A percentile compares a stretch with the other conserved stretches of the same genome.
Evolutionary conservation across 2,888 invertebrate species (phyloP).

Genomic region (Agapostemon virescens): DNA sequence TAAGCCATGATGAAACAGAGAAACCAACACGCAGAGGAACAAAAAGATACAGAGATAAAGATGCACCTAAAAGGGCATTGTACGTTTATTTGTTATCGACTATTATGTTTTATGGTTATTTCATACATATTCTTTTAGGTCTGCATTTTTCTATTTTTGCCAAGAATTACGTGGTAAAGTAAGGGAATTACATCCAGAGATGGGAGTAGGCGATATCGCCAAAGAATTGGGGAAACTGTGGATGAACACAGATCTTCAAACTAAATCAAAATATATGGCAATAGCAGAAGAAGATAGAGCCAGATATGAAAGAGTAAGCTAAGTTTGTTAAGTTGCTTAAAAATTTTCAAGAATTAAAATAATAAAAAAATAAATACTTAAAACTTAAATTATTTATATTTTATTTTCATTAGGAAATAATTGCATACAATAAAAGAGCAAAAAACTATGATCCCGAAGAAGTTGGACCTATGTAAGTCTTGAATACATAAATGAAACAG

Average conservation of each 20-base stretch:
- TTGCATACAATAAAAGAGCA: slow-evolving; percentile 67
- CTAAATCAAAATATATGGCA: slow-evolving; percentile 94
- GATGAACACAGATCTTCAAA: slow-evolving; percentile 92
- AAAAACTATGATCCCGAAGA: slow-evolving; percentile 68
- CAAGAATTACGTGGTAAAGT: slow-evolving; percentile 98
- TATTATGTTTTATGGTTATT: neutral
- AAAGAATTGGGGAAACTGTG: slow-evolving; percentile 97
- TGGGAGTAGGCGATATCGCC: slow-evolving; percentile 97
- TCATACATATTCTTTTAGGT: slow-evolving; percentile 82
- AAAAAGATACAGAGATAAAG: slow-evolving; percentile 67
- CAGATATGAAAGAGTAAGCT: slow-evolving; percentile 94
- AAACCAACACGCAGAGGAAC: slow-evolving; percentile 68
- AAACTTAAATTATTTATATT: neutral
- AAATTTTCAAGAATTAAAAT: neutral
- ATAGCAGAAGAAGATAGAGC: slow-evolving; percentile 97
- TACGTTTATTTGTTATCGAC: slow-evolving; percentile 38
- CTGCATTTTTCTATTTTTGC: slow-evolving; percentile 99
- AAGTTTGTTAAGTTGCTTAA: slow-evolving; percentile 2
- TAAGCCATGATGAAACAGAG: slow-evolving; percentile 65
- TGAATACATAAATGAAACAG: slow-evolving; percentile 29
- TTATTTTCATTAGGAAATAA: slow-evolving; percentile 63
- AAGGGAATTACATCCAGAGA: slow-evolving; percentile 95
- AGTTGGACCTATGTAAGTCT: slow-evolving; percentile 66
- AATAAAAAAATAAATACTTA: neutral
- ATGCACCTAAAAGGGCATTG: slow-evolving; percentile 67